Conservation (phyloP, 2,888 invertebrate genomes). For the Drosophila nr. medialis region DNA sequence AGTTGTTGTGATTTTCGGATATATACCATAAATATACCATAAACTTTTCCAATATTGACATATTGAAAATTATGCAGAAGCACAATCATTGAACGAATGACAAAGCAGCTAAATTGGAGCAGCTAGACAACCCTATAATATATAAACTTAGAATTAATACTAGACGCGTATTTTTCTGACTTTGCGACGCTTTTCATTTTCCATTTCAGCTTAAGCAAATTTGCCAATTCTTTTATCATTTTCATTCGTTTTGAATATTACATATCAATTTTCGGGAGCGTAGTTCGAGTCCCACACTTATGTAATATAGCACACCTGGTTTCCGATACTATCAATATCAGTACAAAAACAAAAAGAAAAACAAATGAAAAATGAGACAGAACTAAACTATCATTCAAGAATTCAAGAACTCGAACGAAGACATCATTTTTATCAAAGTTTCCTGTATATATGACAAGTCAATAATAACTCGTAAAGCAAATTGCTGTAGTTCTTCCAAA, state of each 20-base stretch:
- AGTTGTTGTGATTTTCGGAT: constrained; percentile 64
- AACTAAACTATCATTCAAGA: constrained; percentile 28
- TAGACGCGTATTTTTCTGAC: constrained; percentile 4
- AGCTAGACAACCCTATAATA: constrained; percentile 31
- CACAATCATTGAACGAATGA: constrained; percentile 80
- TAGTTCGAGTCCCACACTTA: constrained; percentile 39
- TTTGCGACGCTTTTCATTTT: constrained; percentile 1
- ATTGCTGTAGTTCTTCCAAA: constrained; percentile 71
- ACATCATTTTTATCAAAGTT: constrained; percentile 17
- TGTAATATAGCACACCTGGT: constrained; percentile 77
- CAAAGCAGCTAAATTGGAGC: constrained; percentile 37
- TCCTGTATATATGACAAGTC: constrained; percentile 58
- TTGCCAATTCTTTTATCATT: constrained; percentile 4
- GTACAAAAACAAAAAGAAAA: constrained; percentile 52
- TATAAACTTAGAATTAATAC: constrained; percentile 15
- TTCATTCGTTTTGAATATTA: constrained; percentile 60
- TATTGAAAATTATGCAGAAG: constrained; percentile 73
- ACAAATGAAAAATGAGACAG: not conserved
- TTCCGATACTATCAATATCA: constrained; percentile 77
- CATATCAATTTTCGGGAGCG: constrained; percentile 64
- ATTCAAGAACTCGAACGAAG: constrained; percentile 20
- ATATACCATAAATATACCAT: constrained; percentile 19
- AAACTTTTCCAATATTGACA: constrained; percentile 22
- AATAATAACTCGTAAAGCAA: constrained; percentile 47
- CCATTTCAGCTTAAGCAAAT: constrained; percentile 10